A percentile compares a stretch with the other conserved stretches of the same genome.
Conservation (phyloP, 2,888 invertebrate genomes). For the Cylloceria caligata region DNA sequence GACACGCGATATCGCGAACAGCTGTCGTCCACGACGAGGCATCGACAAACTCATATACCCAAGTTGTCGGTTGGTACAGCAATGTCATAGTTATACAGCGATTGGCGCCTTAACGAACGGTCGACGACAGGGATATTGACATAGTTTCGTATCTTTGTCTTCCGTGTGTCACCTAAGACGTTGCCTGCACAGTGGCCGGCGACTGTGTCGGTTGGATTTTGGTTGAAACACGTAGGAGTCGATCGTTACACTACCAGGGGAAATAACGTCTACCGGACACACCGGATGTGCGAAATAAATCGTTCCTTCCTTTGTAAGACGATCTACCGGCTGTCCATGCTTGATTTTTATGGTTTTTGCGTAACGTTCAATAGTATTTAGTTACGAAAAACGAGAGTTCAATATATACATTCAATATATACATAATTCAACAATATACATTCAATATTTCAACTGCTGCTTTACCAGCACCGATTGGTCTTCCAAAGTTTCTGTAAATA, state of each 20-base stretch:
- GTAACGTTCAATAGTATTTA: neutral
- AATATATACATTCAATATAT: no score
- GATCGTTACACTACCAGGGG: conserved; percentile 7
- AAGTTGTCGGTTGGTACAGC: neutral
- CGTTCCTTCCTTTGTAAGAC: conserved; percentile 9
- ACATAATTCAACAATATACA: no score
- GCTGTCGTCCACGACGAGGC: conserved; percentile 72
- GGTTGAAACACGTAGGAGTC: neutral
- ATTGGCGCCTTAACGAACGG: conserved; percentile 1
- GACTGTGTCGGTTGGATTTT: neutral
- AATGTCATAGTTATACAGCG: neutral
- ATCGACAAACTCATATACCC: conserved; percentile 42
- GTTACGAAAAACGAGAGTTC: neutral
- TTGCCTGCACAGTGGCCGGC: neutral
- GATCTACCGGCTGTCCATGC: neutral
- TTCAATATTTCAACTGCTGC: neutral
- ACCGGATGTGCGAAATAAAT: conserved; percentile 28
- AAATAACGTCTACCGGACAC: conserved; percentile 35
- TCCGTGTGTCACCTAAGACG: neutral
- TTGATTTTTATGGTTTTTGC: neutral
- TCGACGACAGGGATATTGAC: neutral
- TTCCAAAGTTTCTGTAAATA: neutral
- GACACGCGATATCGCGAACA: conserved; percentile 75
- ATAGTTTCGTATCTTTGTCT: neutral
- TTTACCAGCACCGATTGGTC: neutral